Base-by-base conservation (phyloP, 2,797 vertebrate species). In the Luscinia megarhynchos region DNA sequence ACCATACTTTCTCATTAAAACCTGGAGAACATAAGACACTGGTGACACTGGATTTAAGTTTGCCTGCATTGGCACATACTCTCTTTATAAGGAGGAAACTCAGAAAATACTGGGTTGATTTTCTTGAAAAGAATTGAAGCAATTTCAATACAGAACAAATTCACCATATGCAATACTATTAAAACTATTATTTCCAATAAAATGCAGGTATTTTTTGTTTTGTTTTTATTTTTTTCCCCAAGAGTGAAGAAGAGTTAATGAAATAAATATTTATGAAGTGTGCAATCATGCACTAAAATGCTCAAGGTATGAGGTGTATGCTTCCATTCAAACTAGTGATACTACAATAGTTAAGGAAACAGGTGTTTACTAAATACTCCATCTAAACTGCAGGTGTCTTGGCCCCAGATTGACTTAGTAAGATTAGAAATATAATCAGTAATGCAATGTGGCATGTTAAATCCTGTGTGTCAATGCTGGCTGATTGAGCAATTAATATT, bases 381-480 rank as follows among this genome's bases (percentile, higher is more conserved):
- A 69, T 18, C 55, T 89, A 55, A 69, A 50, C 67, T 79, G 80
- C 51, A 84, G 80, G 36, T 85, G 50, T 64, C 18, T 84, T 61
- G 22, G 34, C 40, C 41, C n/a, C 14, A 48, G 54, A 82, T 58
- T 83, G 84, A 89, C 41, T 92, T 67, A 15, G 30, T 85, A 74
- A 87, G 45, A 36, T 89, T 92, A 77, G 84, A 63, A 90, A 84
- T 87, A 85, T 30, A 3, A 90, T 82, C 34, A 61, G 68, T 95
- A 92, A 95, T 89, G 84, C 78, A 61, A 2, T 54, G 23, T 87
- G 88, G 54, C 86, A 11, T 87, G 68, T 93, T 95, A 93, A 96
- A 90, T 92, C 55, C 81, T 64, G 7, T 68, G 61, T 95, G 81
- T 92, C 87, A 80, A 5, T 85, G 46, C 64, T 93, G 89, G 63